Evolutionary conservation across 1,140 invertebrate species (phyloP), one percentile per base, ranked within the genome.

Genomic region (Drosophila ambigua): DNA sequence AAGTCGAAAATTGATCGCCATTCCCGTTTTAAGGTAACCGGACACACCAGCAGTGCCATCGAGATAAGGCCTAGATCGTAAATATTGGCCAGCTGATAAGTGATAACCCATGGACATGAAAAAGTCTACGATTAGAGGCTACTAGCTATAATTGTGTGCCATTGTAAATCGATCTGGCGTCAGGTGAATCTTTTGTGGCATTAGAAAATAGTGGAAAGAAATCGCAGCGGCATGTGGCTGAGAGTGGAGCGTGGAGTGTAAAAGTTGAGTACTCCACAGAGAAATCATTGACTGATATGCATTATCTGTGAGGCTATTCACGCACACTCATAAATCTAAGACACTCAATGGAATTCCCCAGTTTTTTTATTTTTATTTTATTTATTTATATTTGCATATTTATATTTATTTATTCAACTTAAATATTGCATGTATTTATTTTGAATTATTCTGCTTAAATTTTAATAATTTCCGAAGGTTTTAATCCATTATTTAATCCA

Each of bases 401-500:
- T 23, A 2, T 23, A 23, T 23, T 23, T 4, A 2, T 23, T 23
- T 23, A 1, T 16, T n/a, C n/a, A 15, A 45, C 13, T 15, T 7
- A n/a, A 24, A 24, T 24, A 24, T 24, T 24, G 1, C 23, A 24
- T 24, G 23, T 4, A 24, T 4, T 16, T 16, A 24, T 24, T 24
- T 3, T 24, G 2, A 8, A 31, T 31, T 31, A 39, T 53, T 41
- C 16, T 53, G 24, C 11, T 26, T 13, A 13, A 31, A 5, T 35
- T 39, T 48, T 5, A 1, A 31, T 13, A 16, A 16, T 0, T 16
- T 16, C 16, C 0, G 1, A 16, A 0, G 4, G 9, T 35, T 31
- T 7, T 43, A 13, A 20, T 3, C 0, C 11, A 5, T 72, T 66
- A 82, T n/a, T 80, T 77, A 4, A 91, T 35, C 90, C 90, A 91